Conservation (phyloP, 2,797 vertebrate genomes). For the Tolypeutes matacus region DNA sequence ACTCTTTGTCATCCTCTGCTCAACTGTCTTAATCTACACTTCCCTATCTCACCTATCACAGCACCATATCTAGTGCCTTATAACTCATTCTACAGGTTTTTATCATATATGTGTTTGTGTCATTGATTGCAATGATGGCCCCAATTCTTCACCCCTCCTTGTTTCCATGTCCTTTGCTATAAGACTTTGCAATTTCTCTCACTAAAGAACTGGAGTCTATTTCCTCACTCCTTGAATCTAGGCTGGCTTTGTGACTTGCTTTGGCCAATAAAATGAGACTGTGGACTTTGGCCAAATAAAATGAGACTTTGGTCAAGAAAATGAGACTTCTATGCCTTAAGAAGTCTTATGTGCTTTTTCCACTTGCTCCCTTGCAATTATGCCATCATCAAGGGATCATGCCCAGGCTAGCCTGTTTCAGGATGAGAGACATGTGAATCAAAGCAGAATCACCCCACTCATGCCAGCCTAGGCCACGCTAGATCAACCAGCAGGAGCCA, state of each 20-base stretch:
- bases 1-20: background rate
- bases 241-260: background rate
- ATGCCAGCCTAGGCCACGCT: background rate
- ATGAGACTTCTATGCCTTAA: background rate
- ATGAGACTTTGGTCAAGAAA: background rate
- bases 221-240: background rate
- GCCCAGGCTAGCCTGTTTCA: background rate
- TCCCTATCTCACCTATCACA: background rate
- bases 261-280: background rate
- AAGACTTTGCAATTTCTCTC: background rate
- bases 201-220: background rate
- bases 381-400: background rate
- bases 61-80: background rate
- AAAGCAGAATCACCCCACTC: background rate
- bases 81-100: background rate
- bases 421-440: background rate
- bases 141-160: background rate
- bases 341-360: background rate
- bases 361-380: background rate
- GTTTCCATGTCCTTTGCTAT: background rate
- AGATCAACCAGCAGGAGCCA: background rate
- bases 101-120: background rate
- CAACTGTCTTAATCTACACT: rapidly evolving
- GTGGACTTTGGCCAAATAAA: background rate
- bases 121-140: too few relatives aligned